These are phyloP conservation scores for Pandemis corylana DNA, from an alignment of 2,888 invertebrate species.

Conservation along the genomic window DNA sequence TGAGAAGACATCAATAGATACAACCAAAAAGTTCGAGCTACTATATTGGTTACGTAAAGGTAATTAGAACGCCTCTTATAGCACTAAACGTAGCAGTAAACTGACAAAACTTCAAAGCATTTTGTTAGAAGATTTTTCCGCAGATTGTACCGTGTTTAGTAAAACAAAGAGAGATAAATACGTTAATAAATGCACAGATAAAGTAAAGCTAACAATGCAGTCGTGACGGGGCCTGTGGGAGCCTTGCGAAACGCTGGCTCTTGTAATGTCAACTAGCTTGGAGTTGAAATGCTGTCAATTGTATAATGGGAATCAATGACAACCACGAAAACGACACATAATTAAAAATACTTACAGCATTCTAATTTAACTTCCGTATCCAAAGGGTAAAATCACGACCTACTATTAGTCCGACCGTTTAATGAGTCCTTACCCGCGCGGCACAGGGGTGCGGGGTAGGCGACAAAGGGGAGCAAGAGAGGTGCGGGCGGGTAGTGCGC, in stretches of 20 bases:
- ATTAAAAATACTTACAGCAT: neutral
- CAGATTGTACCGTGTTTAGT: conserved; percentile 22
- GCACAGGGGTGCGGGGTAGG: too few relatives aligned
- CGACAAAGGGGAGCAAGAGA: too few relatives aligned
- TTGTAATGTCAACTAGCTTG: conserved; percentile 39
- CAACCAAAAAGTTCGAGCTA: neutral
- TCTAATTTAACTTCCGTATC: too few relatives aligned
- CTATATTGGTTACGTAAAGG: neutral
- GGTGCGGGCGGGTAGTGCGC: too few relatives aligned
- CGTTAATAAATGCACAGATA: conserved; percentile 31
- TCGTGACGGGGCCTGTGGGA: conserved; percentile 39
- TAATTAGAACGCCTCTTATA: neutral
- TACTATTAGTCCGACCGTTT: too few relatives aligned
- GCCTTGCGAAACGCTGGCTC: conserved; percentile 27
- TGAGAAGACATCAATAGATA: neutral
- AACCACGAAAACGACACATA: neutral
- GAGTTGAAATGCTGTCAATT: conserved; percentile 37
- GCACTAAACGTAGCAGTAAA: neutral
- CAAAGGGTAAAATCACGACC: too few relatives aligned
- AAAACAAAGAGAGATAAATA: conserved; percentile 23
- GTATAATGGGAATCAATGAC: conserved; percentile 25
- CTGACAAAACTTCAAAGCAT: conserved; percentile 7
- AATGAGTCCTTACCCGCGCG: too few relatives aligned
- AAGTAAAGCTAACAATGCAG: conserved; percentile 37
- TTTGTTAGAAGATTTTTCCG: conserved; percentile 19